Evolutionary conservation across 1,140 invertebrate genomes (phyloP).

Genomic region (Penaeus chinensis): DNA sequence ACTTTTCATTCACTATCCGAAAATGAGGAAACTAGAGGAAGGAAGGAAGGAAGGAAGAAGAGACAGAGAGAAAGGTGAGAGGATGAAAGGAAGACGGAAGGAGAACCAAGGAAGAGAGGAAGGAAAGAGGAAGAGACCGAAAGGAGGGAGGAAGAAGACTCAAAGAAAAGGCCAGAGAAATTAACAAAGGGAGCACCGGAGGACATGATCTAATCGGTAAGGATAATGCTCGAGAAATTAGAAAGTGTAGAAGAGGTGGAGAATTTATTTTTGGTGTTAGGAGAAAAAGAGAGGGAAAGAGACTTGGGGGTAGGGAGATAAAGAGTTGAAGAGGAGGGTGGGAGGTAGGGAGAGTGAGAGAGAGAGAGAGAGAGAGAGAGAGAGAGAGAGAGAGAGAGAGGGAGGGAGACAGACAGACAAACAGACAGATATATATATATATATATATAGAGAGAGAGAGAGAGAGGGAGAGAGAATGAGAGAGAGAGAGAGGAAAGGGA

Average conservation of each 20-base stretch:
- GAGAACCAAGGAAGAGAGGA: not conserved
- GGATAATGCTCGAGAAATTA: conserved; percentile 27
- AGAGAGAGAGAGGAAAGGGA: not conserved
- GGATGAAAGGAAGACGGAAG: not conserved
- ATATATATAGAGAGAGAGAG: too few relatives aligned
- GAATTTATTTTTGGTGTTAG: not conserved
- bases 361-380: not conserved
- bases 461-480: too few relatives aligned
- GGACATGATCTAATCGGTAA: too few relatives aligned
- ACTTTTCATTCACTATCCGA: too few relatives aligned
- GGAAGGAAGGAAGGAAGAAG: not conserved
- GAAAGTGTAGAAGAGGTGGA: not conserved
- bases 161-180: too few relatives aligned
- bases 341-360: not conserved
- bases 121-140: not conserved
- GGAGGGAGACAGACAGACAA: not conserved
- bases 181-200: too few relatives aligned
- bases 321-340: not conserved
- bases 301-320: not conserved
- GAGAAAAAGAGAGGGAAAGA: conserved; percentile 2
- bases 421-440: not conserved
- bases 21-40: too few relatives aligned
- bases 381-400: not conserved
- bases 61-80: not conserved
- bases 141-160: too few relatives aligned